Conservation (phyloP, 2,888 invertebrate genomes). For the Parnassius orleans region DNA sequence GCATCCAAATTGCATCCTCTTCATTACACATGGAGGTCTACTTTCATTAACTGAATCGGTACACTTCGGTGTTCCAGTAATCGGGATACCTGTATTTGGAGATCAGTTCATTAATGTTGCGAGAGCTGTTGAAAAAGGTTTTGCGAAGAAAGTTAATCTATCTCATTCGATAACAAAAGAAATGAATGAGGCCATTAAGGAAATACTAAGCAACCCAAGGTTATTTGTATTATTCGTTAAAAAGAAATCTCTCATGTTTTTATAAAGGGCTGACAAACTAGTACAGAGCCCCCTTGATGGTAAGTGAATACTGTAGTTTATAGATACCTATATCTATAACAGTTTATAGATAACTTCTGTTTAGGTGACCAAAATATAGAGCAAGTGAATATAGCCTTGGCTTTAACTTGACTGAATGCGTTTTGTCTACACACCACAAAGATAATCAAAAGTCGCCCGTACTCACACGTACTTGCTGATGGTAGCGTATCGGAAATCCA, state of each 20-base stretch:
- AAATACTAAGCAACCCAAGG: constrained; percentile 44
- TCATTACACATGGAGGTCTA: constrained; percentile 55
- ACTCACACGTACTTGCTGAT: no score
- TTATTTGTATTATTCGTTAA: constrained; percentile 32
- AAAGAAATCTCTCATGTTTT: background rate
- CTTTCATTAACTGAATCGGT: constrained; percentile 52
- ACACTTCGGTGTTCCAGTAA: constrained; percentile 50
- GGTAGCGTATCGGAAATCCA: no score
- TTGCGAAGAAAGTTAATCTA: constrained; percentile 44
- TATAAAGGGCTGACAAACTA: no score
- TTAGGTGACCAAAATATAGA: no score
- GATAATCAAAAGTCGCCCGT: no score
- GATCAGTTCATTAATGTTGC: constrained; percentile 53
- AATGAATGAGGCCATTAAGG: constrained; percentile 44
- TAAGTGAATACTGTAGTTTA: no score
- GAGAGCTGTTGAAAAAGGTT: constrained; percentile 48
- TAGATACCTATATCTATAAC: no score
- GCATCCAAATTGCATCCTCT: constrained; percentile 53
- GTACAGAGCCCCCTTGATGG: no score
- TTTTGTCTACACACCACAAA: no score
- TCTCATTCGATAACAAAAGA: constrained; percentile 39
- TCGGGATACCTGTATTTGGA: constrained; percentile 53
- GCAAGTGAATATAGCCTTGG: no score
- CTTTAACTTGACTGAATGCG: no score
- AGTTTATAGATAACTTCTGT: no score